Percentiles rank a stretch among this genome's conserved stretches.
These are phyloP conservation scores for Amyelois transitella DNA, from an alignment of 1,140 invertebrate species.

Conservation along the genomic window DNA sequence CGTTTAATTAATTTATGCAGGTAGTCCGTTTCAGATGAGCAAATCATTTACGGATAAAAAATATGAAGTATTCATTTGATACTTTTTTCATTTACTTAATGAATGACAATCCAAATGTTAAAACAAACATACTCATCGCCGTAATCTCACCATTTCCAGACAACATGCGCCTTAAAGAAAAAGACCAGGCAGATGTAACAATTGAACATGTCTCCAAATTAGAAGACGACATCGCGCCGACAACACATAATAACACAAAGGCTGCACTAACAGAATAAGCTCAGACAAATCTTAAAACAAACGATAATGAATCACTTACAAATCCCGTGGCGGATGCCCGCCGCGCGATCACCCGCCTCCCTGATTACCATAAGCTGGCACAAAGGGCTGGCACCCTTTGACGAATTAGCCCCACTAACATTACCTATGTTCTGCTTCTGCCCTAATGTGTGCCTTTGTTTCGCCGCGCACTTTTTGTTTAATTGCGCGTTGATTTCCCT, in stretches of 20 bases:
- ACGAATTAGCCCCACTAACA: slow-evolving; percentile 65
- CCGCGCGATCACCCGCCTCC: slow-evolving; percentile 23
- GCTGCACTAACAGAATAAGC: slow-evolving; percentile 17
- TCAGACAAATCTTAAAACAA: background rate
- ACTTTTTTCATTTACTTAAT: too few species aligned
- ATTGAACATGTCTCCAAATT: too few species aligned
- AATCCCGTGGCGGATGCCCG: slow-evolving; percentile 21
- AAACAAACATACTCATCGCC: too few species aligned
- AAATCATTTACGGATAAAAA: too few species aligned
- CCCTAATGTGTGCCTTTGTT: slow-evolving; percentile 8
- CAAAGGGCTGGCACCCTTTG: slow-evolving; percentile 60
- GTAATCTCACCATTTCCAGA: too few species aligned
- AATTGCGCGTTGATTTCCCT: background rate
- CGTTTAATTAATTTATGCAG: too few species aligned
- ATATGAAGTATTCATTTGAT: too few species aligned
- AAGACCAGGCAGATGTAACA: too few species aligned
- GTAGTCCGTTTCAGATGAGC: too few species aligned
- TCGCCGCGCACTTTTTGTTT: background rate
- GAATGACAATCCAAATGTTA: too few species aligned
- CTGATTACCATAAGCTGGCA: slow-evolving; percentile 65
- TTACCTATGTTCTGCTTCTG: slow-evolving; percentile 26
- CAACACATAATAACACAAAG: background rate
- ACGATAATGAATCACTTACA: slow-evolving; percentile 22
- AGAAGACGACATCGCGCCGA: too few species aligned
- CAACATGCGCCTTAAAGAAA: too few species aligned